A percentile compares a stretch with the other conserved stretches of the same genome.
Conservation (phyloP, 2,113 vertebrate genomes). For the Sinocyclocheilus rhinocerous region DNA sequence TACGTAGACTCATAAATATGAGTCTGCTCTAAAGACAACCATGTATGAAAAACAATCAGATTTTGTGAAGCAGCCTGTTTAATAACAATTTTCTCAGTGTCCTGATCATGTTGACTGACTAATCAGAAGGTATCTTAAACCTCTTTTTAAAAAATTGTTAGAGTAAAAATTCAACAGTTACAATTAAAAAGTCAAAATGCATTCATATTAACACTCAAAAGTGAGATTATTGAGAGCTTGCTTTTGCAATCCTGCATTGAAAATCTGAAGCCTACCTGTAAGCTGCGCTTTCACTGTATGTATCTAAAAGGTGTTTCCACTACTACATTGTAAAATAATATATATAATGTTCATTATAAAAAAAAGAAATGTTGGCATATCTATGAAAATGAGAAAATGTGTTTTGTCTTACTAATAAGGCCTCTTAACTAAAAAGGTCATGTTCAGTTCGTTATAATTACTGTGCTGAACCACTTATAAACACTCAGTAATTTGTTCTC, state of each 20-base stretch:
- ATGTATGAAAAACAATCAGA: neutral
- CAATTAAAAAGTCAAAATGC: neutral
- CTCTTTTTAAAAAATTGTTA: neutral
- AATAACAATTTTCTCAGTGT: neutral
- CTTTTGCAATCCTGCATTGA: neutral
- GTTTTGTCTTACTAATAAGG: neutral
- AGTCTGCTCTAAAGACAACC: neutral
- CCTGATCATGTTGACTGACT: neutral
- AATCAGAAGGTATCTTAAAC: neutral
- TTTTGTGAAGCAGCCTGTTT: neutral
- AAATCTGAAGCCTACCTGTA: neutral
- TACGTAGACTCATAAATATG: no score
- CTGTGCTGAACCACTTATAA: slow-evolving; percentile 13
- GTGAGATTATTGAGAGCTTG: neutral
- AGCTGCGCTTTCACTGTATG: neutral
- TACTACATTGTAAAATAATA: neutral
- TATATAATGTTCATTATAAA: neutral
- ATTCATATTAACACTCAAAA: neutral
- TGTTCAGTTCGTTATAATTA: slow-evolving; percentile 26
- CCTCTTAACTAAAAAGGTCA: neutral
- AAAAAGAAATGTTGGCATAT: neutral
- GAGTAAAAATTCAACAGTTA: neutral
- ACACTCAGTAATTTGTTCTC: slow-evolving; percentile 11
- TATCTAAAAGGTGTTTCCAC: neutral
- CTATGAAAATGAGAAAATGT: neutral